Base-by-base conservation (phyloP, 2,113 vertebrate species). In the Datnioides undecimradiatus region DNA sequence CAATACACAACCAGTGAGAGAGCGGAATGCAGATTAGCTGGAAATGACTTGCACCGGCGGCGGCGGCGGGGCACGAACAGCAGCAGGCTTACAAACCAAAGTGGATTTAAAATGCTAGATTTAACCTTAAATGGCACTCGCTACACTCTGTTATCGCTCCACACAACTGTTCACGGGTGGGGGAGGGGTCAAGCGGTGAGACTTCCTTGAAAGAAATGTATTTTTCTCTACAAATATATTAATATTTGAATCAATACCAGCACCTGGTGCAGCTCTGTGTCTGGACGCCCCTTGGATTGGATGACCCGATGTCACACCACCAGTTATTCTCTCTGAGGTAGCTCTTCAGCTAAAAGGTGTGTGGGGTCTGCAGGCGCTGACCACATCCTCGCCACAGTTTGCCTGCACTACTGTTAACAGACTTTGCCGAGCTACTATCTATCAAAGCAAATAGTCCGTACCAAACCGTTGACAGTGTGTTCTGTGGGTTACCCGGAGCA, bases 101-200 rank as follows among this genome's bases (percentile, higher is more conserved):
- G 69, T 76, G 74, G 73, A 81, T 84, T 90, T 86, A 69, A 79
- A 83, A 84, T 79, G 84, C 64, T 82, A 88, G 71, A 81, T 81
- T 88, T 87, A 85, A 72, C 74, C 64, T 83, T 79, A 88, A 89
- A 90, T 67, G 85, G 60, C 71, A 79, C 79, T 48, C 38, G 66
- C 81, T 59, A 77, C 66, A 52, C 66, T 21, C 57, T 31, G 16
- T 73, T 69, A 71, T 87, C 70, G 41, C 73, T 59, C 14, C 21
- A 66, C 73, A 83, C 31, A 14, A 73, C 40, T 49, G 54, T 64
- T 72, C 52, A 41, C 40, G 19, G 64, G 57, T 62, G 73, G 69
- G 71, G 19, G 64, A 52, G 65, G 73, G 69, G 71, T 72, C 57
- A 55, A 55, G 60, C 7, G 40, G 60, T 48, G 63, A 58, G 68